Evolutionary conservation across 2,113 vertebrate species (phyloP), one percentile per base, ranked within the genome.

Genomic region (Camelus bactrianus): DNA sequence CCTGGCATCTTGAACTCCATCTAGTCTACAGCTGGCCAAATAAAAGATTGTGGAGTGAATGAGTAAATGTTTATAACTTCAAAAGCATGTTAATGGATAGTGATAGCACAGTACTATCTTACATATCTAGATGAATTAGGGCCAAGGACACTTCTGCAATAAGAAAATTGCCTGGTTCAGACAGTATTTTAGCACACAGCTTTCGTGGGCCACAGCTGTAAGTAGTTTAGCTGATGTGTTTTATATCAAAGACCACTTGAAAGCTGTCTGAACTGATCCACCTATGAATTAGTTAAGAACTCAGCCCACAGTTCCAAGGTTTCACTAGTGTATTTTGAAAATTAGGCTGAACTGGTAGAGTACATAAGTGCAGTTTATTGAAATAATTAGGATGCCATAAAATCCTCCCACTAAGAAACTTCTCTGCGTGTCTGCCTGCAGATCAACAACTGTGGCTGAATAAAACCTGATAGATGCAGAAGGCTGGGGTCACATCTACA

Each of bases 211-310:
- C 75, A 80, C 6, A 48, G 50, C 46, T 94, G 2, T 89, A 67
- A 83, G 70, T 42, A 46, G 28, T 70, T 75, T 80, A 90, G 64
- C 38, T 93, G 58, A 69, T 70, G 22, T 87, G 76, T 50, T 94
- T 95, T 77, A 58, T 58, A 67, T 69, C 62, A 85, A 94, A 95
- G 85, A 64, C 38, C 64, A 86, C 58, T 93, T 82, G 65, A 89
- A 95, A 95, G 94, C 72, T 60, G 7, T 65, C 76, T 86, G 20
- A 52, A 92, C 81, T 76, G 96, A 96, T 95, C 70, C 64, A 76
- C 20, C 38, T 38, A 24, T 86, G 83, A 96, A 92, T 94, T 87
- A 86, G 35, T 42, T 42, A 91, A 79, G 93, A 86, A 77, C 73
- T 64, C 89, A 88, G 65, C 8, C 35, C 5, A 19, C 10, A 46